Conservation (phyloP, 2,888 invertebrate species). For the Anticlea derivata region DNA sequence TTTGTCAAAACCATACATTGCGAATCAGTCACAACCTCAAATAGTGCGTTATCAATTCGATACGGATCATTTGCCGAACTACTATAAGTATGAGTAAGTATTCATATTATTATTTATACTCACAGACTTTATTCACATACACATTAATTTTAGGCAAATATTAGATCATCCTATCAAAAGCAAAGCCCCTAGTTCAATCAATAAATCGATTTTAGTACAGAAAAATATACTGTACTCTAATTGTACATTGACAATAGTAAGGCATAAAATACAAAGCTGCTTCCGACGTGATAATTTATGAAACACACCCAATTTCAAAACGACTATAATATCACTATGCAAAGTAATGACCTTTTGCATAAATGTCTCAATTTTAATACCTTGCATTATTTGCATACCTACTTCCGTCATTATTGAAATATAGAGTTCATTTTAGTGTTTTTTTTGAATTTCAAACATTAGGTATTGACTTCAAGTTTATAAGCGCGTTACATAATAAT, state of each 20-base stretch:
- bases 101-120: too few species aligned
- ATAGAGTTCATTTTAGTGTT: background rate
- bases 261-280: background rate
- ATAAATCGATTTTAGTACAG: too few species aligned
- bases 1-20: constrained; percentile 51
- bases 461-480: too few species aligned
- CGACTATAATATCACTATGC: constrained; percentile 9
- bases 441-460: background rate
- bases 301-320: background rate
- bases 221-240: too few species aligned
- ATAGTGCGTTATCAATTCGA: constrained; percentile 64
- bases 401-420: constrained; percentile 17
- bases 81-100: constrained; percentile 75
- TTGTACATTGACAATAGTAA: too few species aligned
- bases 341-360: constrained; percentile 30
- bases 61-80: constrained; percentile 69
- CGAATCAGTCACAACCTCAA: constrained; percentile 57
- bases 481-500: too few species aligned
- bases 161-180: too few species aligned
- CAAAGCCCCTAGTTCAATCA: too few species aligned
- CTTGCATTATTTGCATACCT: constrained; percentile 1
- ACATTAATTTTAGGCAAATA: too few species aligned
- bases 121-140: too few species aligned
- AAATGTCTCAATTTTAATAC: constrained; percentile 37
- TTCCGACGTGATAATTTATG: background rate